Evolutionary conservation across 2,888 invertebrate species (phyloP), one percentile per base, ranked within the genome.

Genomic region (Thyatira batis): DNA sequence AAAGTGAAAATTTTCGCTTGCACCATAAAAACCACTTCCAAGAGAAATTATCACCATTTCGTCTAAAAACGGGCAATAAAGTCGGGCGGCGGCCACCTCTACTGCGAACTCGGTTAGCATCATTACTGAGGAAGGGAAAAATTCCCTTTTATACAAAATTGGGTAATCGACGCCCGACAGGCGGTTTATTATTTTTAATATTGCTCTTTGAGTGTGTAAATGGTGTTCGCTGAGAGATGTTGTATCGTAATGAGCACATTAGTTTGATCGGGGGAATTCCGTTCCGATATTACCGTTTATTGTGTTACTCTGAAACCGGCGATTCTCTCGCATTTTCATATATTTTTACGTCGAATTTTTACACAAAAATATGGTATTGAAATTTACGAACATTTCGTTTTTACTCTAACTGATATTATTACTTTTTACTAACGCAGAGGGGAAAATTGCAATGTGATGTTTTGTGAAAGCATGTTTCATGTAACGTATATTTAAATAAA

Each of bases 141-240:
- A 75, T 66, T 65, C 71, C 74, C 76, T 81, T 81, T 80, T 71
- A 70, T 76, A 71, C 76, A 82, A 85, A 85, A 86, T 85, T 85
- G 82, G 83, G 84, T 85, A 84, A 86, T 85, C 80, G 79, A 65
- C 77, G 71, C 80, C 64, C 81, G 72, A 74, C 82, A 69, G 76
- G 71, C 64, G 76, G 78, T 76, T 71, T 78, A 82, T 82, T 84
- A 83, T 79, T 78, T 82, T 78, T 78, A 78, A 80, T 79, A 78
- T 73, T 61, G 63, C 71, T 73, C 71, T 67, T 57, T 58, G 72
- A 65, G 74, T 67, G 67, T 58, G 63, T 65, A 73, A 73, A 73
- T 72, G 65, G 62, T 39, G 39, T 17, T 39, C 61, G 50, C 49
- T 59, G 49, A 57, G 64, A 54, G 61, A 68, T 63, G 62, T 49